phyloP scores from a whole-genome alignment of 2,113 vertebrate genomes.

The Capricornis sumatraensis region DNA sequence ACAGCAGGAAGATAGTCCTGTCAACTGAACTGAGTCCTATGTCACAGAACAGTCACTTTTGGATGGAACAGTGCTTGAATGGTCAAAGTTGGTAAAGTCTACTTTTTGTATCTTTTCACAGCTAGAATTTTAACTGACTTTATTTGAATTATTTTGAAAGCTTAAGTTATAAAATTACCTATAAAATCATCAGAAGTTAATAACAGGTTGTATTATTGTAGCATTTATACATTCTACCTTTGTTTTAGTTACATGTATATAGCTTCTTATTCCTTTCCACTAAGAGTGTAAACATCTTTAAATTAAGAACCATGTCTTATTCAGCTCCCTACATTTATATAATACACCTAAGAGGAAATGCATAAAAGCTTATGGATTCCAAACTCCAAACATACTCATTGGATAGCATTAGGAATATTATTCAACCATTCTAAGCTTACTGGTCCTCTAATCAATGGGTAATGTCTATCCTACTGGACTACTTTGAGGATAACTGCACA shows the following conservation, averaged over 20 bases:
- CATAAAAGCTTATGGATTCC: background rate
- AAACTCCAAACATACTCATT: background rate
- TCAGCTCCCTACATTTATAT: background rate
- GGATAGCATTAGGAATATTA: background rate
- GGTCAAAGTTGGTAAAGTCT: background rate
- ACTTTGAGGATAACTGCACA: background rate
- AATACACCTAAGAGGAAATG: background rate
- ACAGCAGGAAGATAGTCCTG: background rate
- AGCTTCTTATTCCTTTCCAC: background rate
- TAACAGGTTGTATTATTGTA: background rate
- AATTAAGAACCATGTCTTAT: background rate
- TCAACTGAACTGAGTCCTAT: background rate
- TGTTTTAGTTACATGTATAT: background rate
- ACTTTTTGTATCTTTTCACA: background rate
- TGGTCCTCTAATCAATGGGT: background rate
- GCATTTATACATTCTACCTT: background rate
- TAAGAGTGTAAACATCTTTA: background rate
- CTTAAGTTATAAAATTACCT: background rate
- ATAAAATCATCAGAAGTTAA: background rate
- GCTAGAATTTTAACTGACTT: background rate
- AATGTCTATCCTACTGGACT: background rate
- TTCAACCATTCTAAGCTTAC: background rate
- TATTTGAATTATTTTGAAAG: constrained; percentile 15
- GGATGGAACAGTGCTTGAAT: background rate
- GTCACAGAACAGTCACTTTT: background rate